Percentiles rank a stretch among this genome's conserved stretches.
Conservation (phyloP, 2,797 vertebrate species). For the Platyrinchus mystaceus region DNA sequence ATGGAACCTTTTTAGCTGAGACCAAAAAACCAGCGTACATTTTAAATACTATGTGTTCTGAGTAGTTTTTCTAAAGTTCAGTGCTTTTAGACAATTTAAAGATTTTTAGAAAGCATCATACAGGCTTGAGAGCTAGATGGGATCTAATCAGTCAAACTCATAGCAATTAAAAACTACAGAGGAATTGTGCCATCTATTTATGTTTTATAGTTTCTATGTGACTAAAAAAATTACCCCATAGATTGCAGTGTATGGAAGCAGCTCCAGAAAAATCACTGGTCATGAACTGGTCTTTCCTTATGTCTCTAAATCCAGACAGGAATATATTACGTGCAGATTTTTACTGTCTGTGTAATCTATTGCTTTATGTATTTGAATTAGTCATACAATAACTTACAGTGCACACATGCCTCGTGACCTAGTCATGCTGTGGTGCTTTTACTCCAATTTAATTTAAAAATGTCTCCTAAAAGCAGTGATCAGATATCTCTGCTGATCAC, state of each 20-base stretch:
- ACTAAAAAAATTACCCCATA: not conserved
- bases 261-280: not conserved
- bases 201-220: not conserved
- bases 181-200: not conserved
- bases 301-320: not conserved
- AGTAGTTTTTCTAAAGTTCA: not conserved
- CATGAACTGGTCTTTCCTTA: not conserved
- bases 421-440: not conserved
- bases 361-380: not conserved
- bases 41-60: not conserved
- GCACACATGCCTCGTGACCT: not conserved
- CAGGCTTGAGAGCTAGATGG: not conserved
- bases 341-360: not conserved
- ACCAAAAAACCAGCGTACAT: not conserved
- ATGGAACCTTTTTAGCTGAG: not conserved
- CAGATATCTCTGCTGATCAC: not conserved
- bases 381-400: not conserved
- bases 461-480: not conserved
- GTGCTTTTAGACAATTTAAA: not conserved
- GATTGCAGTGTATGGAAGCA: not conserved
- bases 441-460: not conserved
- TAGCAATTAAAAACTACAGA: not conserved
- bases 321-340: not conserved
- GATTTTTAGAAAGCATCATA: not conserved
- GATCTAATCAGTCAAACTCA: not conserved